Evolutionary conservation across 2,113 vertebrate genomes (phyloP), one percentile per base, ranked within the genome.

Genomic region (Oryzias melastigma): DNA sequence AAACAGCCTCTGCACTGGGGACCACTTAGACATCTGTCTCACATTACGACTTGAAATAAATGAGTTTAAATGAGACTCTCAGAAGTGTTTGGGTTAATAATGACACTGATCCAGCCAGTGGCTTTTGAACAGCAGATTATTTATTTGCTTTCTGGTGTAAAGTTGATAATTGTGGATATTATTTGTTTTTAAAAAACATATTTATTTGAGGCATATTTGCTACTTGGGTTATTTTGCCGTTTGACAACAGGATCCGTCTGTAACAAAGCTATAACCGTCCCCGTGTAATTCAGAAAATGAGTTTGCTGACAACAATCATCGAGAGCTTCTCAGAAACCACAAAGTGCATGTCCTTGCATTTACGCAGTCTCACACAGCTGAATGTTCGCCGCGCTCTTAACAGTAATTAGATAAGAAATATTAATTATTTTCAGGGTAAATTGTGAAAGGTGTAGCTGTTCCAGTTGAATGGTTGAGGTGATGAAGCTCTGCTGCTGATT

Each of bases 51-150:
- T 54, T 29, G 61, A 20, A 67, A 59, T 71, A 73, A 81, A 76
- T 62, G 54, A 58, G 62, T 65, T 57, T 47, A 70, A 83, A 81
- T 79, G 82, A 84, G 77, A 67, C 69, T 52, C 52, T 55, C 14
- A 42, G 62, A 63, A 55, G 61, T 43, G 51, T 52, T 27, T 35
- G 59, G 44, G 65, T 41, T 45, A 51, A 52, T 71, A 63, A 77
- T 60, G 54, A 80, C 61, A 41, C 65, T 69, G 69, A 73, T 74
- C 29, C 49, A 52, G 52, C 60, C 72, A 49, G 53, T 73, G 73
- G 42, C 77, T 66, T 64, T 68, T 76, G 68, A 51, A 66, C 54
- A 45, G 51, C 53, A 66, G 27, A 45, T 58, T 54, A 22, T 61
- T 47, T 43, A 40, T 57, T 57, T 41, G 52, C 29, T 13, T 68